Base-by-base conservation (phyloP, 1,140 invertebrate genomes). In the Prorops nasuta region DNA sequence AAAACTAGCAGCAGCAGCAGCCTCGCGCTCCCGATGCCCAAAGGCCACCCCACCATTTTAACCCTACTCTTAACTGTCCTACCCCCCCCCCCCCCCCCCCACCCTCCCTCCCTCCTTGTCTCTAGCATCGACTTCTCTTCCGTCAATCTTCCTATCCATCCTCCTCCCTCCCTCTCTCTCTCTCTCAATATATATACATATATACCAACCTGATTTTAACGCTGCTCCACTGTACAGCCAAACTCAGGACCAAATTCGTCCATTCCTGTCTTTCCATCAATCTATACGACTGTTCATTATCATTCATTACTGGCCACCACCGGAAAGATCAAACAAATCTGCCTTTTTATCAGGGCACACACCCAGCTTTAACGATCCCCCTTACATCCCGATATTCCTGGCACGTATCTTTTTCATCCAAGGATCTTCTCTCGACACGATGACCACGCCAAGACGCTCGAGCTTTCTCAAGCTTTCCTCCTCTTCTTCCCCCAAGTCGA, bases 221-320 rank as follows among this genome's bases (percentile, higher is more conserved):
- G 4, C 42, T 10, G 12, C 16, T 6, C 42, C 2, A 34, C 42
- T 34, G n/a, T 6, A 14, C 14, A 19, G 42, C 6, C 35, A 28
- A 28, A 28, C 24, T 17, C 20, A 40, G 42, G n/a, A 31, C 15
- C 31, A 28, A 28, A 28, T 28, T 12, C 12, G 6, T 31, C 34
- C 2, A 16, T 37, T 46, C 36, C 46, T n/a, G n/a, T n/a, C n/a
- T n/a, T n/a, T n/a, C n/a, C n/a, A n/a, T n/a, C n/a, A n/a, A n/a
- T n/a, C n/a, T n/a, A n/a, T n/a, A n/a, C n/a, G n/a, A n/a, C n/a
- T n/a, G 22, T 55, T 51, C 38, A 43, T 55, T 46, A 51, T 14
- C 39, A 51, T 55, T 55, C 32, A 47, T 55, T 47, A 47, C 12
- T 14, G 12, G 19, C 16, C 24, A n/a, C 14, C 19, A 39, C 18